Evolutionary conservation across 2,888 invertebrate species (phyloP), one percentile per base, ranked within the genome.

Genomic region (Teinopalpus imperialis): DNA sequence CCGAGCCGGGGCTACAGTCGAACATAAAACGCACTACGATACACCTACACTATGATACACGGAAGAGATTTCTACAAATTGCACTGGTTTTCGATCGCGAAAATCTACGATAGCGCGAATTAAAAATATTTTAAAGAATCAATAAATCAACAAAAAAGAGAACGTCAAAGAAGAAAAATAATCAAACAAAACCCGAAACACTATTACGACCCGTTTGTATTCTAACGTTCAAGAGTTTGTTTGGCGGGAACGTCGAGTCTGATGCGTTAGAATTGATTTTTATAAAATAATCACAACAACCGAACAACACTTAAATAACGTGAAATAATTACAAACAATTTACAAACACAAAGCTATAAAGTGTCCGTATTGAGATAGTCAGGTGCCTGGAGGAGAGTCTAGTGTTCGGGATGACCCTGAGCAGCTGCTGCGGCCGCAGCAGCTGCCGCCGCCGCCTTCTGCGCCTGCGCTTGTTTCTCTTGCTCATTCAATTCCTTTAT

Each of bases 401-500:
- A 89, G 66, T 89, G 89, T 57, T 89, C 89, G 50, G 89, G 89
- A 56, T 91, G 92, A 53, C 91, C 91, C 63, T 92, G 93, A 69
- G 92, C 93, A 3, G 45, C 45, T 64, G 92, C 94, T 57, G 93
- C 93, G 51, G 92, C 93, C 51, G 92, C 93, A 58, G 93, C 94
- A 52, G 92, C 93, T 48, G 93, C 93, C 63, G 94, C 93, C 51
- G 92, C 94, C 47, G 94, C 94, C 77, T 97, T 97, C 83, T 96
- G 95, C 77, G 96, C 96, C 78, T 97, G 97, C 77, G 97, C 97
- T 75, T 97, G 97, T 77, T 97, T 97, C 80, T 97, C 97, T 80
- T 98, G 97, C 83, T 98, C 98, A 89, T 98, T 98, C 73, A 98
- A 90, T 89, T 98, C 98, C 85, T 98, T 98, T 90, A 98, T 98